Evolutionary conservation across 2,113 vertebrate genomes (phyloP).

Genomic region (Eupsittula cactorum): DNA sequence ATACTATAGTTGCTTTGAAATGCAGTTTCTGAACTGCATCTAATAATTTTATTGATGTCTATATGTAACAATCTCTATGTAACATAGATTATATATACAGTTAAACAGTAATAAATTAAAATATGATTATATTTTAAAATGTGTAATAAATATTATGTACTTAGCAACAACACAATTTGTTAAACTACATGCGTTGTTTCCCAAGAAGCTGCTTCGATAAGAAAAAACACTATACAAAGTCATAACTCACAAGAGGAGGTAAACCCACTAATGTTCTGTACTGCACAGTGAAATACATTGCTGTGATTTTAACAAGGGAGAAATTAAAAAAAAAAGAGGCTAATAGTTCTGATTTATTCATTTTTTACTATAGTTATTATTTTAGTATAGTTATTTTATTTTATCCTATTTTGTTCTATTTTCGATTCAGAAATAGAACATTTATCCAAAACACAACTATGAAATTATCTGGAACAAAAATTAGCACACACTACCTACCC

Average conservation of each 20-base stretch:
- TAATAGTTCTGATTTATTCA: not conserved
- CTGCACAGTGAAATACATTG: not conserved
- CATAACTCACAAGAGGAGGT: not conserved
- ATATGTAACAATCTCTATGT: not conserved
- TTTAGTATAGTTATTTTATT: not conserved
- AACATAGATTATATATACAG: not conserved
- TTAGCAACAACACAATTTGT: not conserved
- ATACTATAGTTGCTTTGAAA: not conserved
- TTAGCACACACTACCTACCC: not conserved
- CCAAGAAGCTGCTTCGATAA: not conserved
- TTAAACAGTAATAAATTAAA: not conserved
- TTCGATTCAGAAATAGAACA: not conserved
- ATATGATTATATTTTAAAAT: not conserved
- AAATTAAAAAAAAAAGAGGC: not conserved
- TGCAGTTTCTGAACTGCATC: not conserved
- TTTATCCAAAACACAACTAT: not conserved
- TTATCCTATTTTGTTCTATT: not conserved
- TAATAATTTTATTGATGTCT: not conserved
- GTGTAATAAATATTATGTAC: not conserved
- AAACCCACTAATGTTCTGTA: not conserved
- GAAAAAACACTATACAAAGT: not conserved
- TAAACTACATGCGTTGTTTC: not conserved
- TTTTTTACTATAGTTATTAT: too few relatives aligned
- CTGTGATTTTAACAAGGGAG: not conserved
- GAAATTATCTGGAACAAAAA: not conserved